These are phyloP conservation scores for Congeria kusceri DNA, from an alignment of 2,888 invertebrate species.

Conservation along the genomic window DNA sequence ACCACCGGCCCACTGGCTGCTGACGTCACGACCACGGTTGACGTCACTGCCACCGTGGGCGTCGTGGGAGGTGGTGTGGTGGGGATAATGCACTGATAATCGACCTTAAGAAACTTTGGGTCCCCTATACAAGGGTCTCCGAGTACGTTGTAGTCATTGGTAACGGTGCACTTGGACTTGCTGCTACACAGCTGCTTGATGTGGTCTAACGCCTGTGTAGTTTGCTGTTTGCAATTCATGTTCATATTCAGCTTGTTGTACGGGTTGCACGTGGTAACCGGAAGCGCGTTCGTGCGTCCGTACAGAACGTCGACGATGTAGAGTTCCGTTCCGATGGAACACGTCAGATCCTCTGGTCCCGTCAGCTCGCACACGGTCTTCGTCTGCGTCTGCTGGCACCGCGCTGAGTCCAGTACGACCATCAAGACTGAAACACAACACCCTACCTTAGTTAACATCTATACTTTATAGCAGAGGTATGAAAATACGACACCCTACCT, in stretches of 20 bases:
- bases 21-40: neutral
- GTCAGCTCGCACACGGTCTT: constrained; percentile 45
- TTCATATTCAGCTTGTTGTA: constrained; percentile 25
- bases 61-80: constrained; percentile 34
- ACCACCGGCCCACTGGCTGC: neutral
- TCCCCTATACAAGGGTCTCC: constrained; percentile 65
- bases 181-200: constrained; percentile 37
- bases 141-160: constrained; percentile 37
- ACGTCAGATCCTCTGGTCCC: constrained; percentile 33
- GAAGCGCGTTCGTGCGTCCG: constrained; percentile 47
- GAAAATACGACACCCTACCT: too few relatives aligned
- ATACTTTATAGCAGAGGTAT: too few relatives aligned
- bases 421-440: constrained; percentile 32
- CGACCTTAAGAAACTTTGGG: constrained; percentile 64
- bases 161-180: constrained; percentile 42
- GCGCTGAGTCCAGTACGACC: neutral
- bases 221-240: constrained; percentile 37
- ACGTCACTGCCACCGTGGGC: constrained; percentile 2
- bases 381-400: constrained; percentile 19
- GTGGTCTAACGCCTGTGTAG: constrained; percentile 31
- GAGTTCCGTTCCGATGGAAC: constrained; percentile 43
- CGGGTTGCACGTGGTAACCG: constrained; percentile 43
- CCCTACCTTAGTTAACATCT: too few relatives aligned
- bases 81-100: constrained; percentile 49
- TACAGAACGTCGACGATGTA: constrained; percentile 42